Evolutionary conservation across 2,113 vertebrate genomes (phyloP).

Genomic region (Patagioenas fasciata): DNA sequence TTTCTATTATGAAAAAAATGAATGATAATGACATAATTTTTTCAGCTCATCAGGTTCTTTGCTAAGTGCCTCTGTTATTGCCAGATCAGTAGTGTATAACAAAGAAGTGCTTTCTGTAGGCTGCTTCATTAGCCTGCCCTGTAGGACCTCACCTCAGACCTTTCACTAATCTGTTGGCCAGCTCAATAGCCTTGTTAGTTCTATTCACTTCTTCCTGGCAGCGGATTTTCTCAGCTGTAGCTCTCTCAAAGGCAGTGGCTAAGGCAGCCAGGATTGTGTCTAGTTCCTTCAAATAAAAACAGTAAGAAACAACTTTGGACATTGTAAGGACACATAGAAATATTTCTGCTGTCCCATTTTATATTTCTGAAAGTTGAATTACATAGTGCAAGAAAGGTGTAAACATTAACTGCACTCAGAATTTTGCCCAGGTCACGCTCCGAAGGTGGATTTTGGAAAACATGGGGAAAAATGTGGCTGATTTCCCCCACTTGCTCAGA

Average conservation of each 20-base stretch:
- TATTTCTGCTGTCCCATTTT: constrained; percentile 64
- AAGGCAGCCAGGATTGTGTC: constrained; percentile 87
- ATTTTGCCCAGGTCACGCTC: constrained; percentile 26
- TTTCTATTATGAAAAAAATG: constrained; percentile 84
- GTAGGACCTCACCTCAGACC: constrained; percentile 91
- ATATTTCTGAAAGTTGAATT: constrained; percentile 65
- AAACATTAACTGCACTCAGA: background rate
- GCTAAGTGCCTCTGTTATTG: constrained; percentile 85
- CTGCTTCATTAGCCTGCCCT: constrained; percentile 85
- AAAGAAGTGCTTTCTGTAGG: constrained; percentile 82
- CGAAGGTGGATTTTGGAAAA: constrained; percentile 37
- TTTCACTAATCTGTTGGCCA: constrained; percentile 95
- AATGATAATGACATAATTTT: constrained; percentile 88
- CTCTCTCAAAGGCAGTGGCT: constrained; percentile 84
- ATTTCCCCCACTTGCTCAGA: constrained; percentile 61
- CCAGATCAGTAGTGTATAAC: constrained; percentile 85
- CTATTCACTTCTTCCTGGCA: constrained; percentile 93
- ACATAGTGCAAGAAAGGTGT: constrained; percentile 19
- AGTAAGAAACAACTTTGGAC: constrained; percentile 73
- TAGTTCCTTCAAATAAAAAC: constrained; percentile 85
- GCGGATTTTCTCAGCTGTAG: constrained; percentile 89
- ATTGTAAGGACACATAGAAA: constrained; percentile 64
- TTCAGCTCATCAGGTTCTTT: constrained; percentile 88
- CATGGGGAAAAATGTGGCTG: background rate
- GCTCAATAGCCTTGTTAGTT: constrained; percentile 94